Evolutionary conservation across 1,140 invertebrate genomes (phyloP).

Genomic region (Episyrphus balteatus): DNA sequence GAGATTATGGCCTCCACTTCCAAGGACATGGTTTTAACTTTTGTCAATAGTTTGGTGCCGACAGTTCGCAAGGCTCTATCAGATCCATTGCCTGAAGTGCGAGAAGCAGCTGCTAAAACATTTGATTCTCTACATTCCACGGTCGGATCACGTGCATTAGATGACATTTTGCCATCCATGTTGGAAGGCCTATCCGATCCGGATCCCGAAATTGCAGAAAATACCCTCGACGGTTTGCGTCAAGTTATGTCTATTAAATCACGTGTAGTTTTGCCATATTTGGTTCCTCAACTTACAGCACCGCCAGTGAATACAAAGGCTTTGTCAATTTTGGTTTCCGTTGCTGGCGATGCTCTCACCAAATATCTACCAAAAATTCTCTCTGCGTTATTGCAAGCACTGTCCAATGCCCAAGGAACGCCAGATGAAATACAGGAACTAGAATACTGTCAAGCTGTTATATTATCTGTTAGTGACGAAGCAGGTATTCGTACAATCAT

Average conservation of each 20-base stretch:
- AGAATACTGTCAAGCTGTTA: constrained; percentile 88
- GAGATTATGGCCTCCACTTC: constrained; percentile 97
- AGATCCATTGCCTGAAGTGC: constrained; percentile 85
- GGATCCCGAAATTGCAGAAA: constrained; percentile 61
- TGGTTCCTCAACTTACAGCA: constrained; percentile 86
- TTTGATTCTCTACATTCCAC: constrained; percentile 93
- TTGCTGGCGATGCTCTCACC: constrained; percentile 89
- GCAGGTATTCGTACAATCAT: constrained; percentile 77
- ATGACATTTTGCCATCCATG: constrained; percentile 91
- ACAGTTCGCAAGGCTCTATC: constrained; percentile 87
- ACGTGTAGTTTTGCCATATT: constrained; percentile 85
- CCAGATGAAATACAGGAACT: constrained; percentile 64
- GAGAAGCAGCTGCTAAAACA: constrained; percentile 88
- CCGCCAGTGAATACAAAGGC: constrained; percentile 86
- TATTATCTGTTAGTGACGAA: constrained; percentile 81
- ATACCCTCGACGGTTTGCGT: constrained; percentile 83
- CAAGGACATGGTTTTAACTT: constrained; percentile 85
- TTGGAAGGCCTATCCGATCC: constrained; percentile 72
- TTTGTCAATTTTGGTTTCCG: constrained; percentile 80
- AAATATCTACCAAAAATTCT: constrained; percentile 84
- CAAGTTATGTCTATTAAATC: constrained; percentile 97
- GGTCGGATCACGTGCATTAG: constrained; percentile 87
- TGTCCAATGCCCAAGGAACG: constrained; percentile 58
- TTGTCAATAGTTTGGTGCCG: constrained; percentile 94
- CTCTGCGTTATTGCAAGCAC: constrained; percentile 72